Base-by-base conservation (phyloP, 1,140 invertebrate genomes). In the Drosophila bipectinata region DNA sequence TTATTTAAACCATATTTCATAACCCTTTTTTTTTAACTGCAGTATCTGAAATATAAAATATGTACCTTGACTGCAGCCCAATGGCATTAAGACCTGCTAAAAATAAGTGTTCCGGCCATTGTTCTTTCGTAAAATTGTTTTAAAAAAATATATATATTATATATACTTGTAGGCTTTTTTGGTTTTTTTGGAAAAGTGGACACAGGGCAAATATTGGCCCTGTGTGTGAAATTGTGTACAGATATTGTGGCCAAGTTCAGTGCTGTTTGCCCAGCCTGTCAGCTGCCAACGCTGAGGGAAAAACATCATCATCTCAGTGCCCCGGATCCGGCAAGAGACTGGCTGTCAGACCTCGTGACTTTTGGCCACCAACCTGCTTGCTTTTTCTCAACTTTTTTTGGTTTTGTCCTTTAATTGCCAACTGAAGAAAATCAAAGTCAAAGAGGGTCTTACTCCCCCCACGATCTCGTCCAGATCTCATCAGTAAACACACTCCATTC, bases 161-260 rank as follows among this genome's bases (percentile, higher is more conserved):
- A n/a, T 14, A 6, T 41, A 18, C 5, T 8, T 44, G 3, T 21
- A 21, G 21, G 21, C 21, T 44, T 44, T 14, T n/a, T n/a, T n/a
- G n/a, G n/a, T 44, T 44, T 15, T 44, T 44, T 44, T 44, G 14
- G 41, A 44, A 44, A 44, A 44, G 41, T 44, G 15, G 14, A 44
- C 41, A 3, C 15, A 44, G 41, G 41, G 14, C 41, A 44, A 44
- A 44, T 44, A 44, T 44, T 44, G 41, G 14, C 4, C n/a, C 15
- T 44, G 41, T 44, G 41, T 10, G 34, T 37, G 41, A 18, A 44
- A 15, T 2, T 44, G 41, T 44, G 14, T 41, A 41, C 39, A 41
- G 39, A 41, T 14, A 41, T 41, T 4, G 12, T 14, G 14, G 4
- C 41, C 41, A 44, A 44, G 41, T 44, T 44, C 41, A 44, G 41